Evolutionary conservation across 2,888 invertebrate species (phyloP).

Genomic region (Rhyacophila evoluta): DNA sequence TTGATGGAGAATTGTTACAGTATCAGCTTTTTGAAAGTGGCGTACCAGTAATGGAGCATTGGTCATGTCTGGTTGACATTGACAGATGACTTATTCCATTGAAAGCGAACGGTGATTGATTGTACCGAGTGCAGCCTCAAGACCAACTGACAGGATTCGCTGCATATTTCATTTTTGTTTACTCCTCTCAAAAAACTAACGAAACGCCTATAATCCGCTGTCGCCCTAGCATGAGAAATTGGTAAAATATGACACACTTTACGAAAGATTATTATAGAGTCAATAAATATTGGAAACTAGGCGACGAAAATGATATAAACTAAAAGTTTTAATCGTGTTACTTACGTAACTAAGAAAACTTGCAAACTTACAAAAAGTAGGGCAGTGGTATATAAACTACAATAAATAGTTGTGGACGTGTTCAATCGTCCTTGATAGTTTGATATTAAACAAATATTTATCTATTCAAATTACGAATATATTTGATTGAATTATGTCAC

Average conservation of each 20-base stretch:
- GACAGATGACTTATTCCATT: constrained; percentile 52
- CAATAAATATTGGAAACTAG: neutral
- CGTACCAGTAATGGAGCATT: constrained; percentile 42
- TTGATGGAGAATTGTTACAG: neutral
- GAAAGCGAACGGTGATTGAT: constrained; percentile 52
- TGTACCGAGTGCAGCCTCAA: constrained; percentile 39
- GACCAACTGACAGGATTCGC: constrained; percentile 10
- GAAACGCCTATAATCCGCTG: neutral
- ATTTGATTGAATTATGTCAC: no score
- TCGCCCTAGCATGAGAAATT: neutral
- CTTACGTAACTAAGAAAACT: no score
- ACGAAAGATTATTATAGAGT: neutral
- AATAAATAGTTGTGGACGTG: no score
- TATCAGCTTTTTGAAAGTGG: neutral
- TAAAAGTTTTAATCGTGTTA: neutral
- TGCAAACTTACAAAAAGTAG: no score
- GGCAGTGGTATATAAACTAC: no score
- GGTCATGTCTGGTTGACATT: constrained; percentile 51
- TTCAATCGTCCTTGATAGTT: no score
- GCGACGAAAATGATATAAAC: neutral
- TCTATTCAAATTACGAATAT: no score
- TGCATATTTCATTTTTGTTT: constrained; percentile 27
- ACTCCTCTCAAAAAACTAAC: neutral
- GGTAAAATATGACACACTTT: neutral
- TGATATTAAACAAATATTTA: no score